A percentile compares a stretch with the other conserved stretches of the same genome.
These are phyloP conservation scores for Strigops habroptila DNA, from an alignment of 2,113 vertebrate genomes.

Conservation along the genomic window DNA sequence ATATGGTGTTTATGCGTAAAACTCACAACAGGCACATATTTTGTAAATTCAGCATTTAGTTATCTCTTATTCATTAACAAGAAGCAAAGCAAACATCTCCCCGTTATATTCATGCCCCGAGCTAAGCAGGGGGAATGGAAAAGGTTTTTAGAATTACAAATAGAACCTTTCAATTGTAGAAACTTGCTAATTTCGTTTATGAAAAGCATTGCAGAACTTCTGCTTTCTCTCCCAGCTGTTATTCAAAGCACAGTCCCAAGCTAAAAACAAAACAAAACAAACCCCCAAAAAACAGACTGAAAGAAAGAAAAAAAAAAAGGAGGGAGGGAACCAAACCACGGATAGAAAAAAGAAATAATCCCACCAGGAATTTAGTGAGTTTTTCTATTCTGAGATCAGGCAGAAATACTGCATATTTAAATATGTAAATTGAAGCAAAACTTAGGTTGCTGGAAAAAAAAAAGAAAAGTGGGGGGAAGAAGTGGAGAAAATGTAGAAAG, in stretches of 20 bases:
- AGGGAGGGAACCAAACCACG: no score
- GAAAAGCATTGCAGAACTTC: conserved; percentile 57
- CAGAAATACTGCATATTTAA: conserved; percentile 49
- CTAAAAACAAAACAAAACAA: background rate
- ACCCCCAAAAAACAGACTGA: background rate
- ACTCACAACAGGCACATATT: conserved; percentile 63
- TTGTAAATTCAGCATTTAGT: conserved; percentile 74
- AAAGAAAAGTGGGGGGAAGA: fast-evolving
- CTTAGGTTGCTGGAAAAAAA: background rate
- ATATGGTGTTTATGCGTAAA: conserved; percentile 53
- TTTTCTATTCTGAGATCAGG: conserved; percentile 54
- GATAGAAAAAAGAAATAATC: conserved; percentile 16
- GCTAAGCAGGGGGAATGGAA: conserved; percentile 65
- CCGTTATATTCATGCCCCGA: conserved; percentile 67
- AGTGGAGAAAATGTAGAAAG: background rate
- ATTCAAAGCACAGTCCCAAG: conserved; percentile 63
- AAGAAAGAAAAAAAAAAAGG: background rate
- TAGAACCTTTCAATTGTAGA: conserved; percentile 74
- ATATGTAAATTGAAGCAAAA: conserved; percentile 39
- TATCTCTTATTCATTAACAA: conserved; percentile 70
- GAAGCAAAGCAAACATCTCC: conserved; percentile 67
- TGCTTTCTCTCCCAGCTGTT: conserved; percentile 53
- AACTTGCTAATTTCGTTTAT: conserved; percentile 76
- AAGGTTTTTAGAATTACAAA: conserved; percentile 76
- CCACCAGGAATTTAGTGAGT: conserved; percentile 47